Percentiles rank a stretch among this genome's conserved stretches.
Conservation (phyloP, 2,113 vertebrate species). For the Rhegmatorhina hoffmannsi region DNA sequence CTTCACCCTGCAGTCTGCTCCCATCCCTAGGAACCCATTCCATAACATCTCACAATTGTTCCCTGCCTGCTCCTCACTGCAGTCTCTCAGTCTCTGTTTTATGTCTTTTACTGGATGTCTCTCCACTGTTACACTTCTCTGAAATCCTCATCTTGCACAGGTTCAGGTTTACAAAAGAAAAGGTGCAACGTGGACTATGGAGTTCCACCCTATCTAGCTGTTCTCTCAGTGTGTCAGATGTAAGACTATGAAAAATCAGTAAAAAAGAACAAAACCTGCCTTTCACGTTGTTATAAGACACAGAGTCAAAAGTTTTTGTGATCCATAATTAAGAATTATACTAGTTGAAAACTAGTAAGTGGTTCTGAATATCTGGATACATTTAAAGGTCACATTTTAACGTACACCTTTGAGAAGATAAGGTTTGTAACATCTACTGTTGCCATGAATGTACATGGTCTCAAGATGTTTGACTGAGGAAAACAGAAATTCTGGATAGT, state of each 20-base stretch:
- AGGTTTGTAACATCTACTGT: not conserved
- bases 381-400: not conserved
- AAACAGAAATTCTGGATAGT: not conserved
- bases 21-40: not conserved
- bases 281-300: not conserved
- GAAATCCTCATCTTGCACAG: not conserved
- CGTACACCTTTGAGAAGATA: not conserved
- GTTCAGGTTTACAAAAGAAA: not conserved
- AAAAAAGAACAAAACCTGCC: not conserved
- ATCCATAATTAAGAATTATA: not conserved
- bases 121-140: not conserved
- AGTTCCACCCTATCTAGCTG: not conserved
- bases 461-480: not conserved
- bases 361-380: not conserved
- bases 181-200: not conserved
- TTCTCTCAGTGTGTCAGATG: not conserved
- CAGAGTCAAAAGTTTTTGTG: not conserved
- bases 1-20: not conserved
- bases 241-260: not conserved
- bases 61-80: not conserved
- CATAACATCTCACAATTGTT: not conserved
- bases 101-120: not conserved
- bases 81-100: not conserved
- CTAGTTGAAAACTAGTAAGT: accelerated
- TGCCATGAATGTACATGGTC: not conserved